Base-by-base conservation (phyloP, 1,140 invertebrate genomes). In the Drosophila pruinosa region DNA sequence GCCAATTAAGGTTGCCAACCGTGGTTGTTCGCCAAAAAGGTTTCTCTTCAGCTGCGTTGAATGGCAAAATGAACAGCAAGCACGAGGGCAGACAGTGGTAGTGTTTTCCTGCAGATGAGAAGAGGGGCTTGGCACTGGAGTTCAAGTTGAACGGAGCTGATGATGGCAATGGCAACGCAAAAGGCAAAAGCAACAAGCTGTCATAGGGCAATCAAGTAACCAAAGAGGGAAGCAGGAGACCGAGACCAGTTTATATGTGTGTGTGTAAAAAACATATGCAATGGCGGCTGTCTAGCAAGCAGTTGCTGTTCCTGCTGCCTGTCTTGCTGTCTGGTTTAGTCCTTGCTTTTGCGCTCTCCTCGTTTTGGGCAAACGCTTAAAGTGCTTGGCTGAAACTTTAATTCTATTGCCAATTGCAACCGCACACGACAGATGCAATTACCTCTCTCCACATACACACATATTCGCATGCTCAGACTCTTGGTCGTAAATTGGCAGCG, bases 401-500 rank as follows among this genome's bases (percentile, higher is more conserved):
- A 72, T 72, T 72, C 62, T 68, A 72, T 72, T 72, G 70, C 56
- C 70, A 69, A 72, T 72, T 72, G 70, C 70, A 72, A 31, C 41
- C 41, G 56, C 63, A 68, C 12, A 17, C 62, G 68, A 64, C 67
- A 69, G 54, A 72, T 65, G 54, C 72, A 73, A 68, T 70, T 70
- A 70, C 67, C 50, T 34, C 15, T 14, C 17, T 22, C 41, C 59
- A 41, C 36, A 41, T 17, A 8, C 34, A 34, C 17, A 22, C 7
- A 22, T 3, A 34, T 14, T 10, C 26, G 14, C 10, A 54, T 17
- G 22, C 50, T 17, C 26, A 39, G 17, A 39, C 5, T 4, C 38
- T 24, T 24, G 36, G 39, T 71, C 81, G 81, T 88, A 85, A 85
- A 85, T 85, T 86, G 81, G 64, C 82, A 80, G 48, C 65, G 70